These are phyloP conservation scores for Sebastes hubbsi DNA, from an alignment of 2,797 vertebrate species.

Conservation along the genomic window DNA sequence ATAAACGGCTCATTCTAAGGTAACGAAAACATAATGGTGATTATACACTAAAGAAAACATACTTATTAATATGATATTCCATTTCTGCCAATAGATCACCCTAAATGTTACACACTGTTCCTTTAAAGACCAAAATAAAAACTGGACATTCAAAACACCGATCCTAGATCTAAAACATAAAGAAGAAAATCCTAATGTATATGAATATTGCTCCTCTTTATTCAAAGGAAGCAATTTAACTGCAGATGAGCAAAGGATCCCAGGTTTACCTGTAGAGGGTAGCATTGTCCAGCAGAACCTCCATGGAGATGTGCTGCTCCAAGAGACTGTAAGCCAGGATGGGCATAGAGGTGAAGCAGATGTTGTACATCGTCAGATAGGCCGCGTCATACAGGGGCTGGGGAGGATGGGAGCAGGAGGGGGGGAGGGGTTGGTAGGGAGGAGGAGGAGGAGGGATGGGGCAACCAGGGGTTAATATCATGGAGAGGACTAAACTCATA, in stretches of 20 bases:
- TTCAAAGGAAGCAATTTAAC: background rate
- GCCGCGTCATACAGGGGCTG: slow-evolving; percentile 97
- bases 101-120: too few species aligned
- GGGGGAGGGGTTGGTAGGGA: slow-evolving; percentile 1
- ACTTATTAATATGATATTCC: too few species aligned
- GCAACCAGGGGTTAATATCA: slow-evolving; percentile 75
- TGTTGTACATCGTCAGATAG: slow-evolving; percentile 99
- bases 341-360: slow-evolving; percentile 99
- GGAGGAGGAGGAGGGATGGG: slow-evolving; percentile 41
- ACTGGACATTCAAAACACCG: too few species aligned
- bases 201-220: background rate
- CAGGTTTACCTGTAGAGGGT: slow-evolving; percentile 90
- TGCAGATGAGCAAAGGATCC: background rate
- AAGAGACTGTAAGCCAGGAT: slow-evolving; percentile 97
- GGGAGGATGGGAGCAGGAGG: slow-evolving; percentile 50
- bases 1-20: too few species aligned
- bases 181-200: background rate
- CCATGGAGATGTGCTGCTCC: slow-evolving; percentile 94
- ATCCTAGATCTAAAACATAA: background rate
- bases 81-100: too few species aligned
- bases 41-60: too few species aligned
- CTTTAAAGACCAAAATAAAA: too few species aligned
- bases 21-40: too few species aligned
- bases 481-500: slow-evolving; percentile 60
- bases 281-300: slow-evolving; percentile 89